phyloP scores from a whole-genome alignment of 2,113 vertebrate species.

The Chloropsis cyanopogon region DNA sequence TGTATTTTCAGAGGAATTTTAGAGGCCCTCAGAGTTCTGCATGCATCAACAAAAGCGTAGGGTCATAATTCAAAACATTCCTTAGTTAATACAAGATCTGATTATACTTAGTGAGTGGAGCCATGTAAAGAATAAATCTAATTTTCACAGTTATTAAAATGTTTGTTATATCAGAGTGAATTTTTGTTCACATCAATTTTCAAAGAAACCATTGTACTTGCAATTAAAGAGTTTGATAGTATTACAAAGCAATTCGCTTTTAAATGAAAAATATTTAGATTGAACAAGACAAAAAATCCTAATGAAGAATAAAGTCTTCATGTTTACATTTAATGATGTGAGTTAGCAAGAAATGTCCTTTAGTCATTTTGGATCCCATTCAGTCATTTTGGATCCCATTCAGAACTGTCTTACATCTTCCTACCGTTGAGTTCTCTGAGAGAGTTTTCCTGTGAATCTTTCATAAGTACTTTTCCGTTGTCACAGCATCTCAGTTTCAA shows the following conservation, averaged over 20 bases:
- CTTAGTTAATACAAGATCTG: background rate
- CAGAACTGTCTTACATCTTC: background rate
- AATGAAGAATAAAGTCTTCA: background rate
- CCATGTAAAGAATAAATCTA: background rate
- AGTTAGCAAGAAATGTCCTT: background rate
- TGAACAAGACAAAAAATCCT: background rate
- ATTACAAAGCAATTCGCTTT: background rate
- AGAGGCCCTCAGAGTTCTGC: background rate
- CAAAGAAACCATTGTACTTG: constrained; percentile 11
- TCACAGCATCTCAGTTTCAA: background rate
- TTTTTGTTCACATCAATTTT: constrained; percentile 25
- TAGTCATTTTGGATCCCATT: background rate
- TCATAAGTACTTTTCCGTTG: background rate
- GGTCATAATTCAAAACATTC: background rate
- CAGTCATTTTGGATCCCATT: background rate
- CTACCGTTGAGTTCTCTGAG: background rate
- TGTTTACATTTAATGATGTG: background rate
- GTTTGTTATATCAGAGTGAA: constrained; percentile 3
- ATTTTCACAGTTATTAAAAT: background rate
- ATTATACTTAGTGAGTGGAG: background rate
- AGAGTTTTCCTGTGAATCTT: background rate
- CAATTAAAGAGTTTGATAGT: background rate
- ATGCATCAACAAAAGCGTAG: background rate
- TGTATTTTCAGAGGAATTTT: background rate
- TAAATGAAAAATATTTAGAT: background rate